Evolutionary conservation across 2,888 invertebrate species (phyloP), one percentile per base, ranked within the genome.

Genomic region (Ctenicera cuprea): DNA sequence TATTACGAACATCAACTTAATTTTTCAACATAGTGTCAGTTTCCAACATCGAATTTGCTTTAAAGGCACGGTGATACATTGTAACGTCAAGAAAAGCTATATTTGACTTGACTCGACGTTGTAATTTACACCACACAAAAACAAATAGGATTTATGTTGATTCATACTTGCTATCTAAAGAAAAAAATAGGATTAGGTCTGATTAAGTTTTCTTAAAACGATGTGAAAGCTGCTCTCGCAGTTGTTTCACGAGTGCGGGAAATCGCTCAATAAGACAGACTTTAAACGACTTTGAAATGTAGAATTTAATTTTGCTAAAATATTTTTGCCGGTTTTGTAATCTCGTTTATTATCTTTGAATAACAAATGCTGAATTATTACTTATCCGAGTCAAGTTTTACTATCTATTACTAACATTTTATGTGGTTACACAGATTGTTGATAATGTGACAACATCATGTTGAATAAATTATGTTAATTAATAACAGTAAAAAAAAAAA

Each of bases 51-150:
- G 22, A 33, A 57, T 57, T 57, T 30, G 57, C 30, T 18, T 37
- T 18, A 9, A n/a, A 37, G 3, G 37, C 18, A 59, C 38, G 30
- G 59, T 59, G 38, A 59, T 59, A 38, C 59, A 59, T 59, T 59
- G 18, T 4, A 59, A 59, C 18, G 59, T 37, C 59, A 59, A 9
- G 38, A 30, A 18, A 8, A 59, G 18, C 38, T 30, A 48, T 33
- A 52, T 59, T 59, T 59, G 59, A 59, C 59, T 59, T 38, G 11
- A 38, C 59, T 59, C 38, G 12, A 3, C n/a, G n/a, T n/a, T n/a
- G n/a, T n/a, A n/a, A n/a, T n/a, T n/a, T n/a, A n/a, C n/a, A n/a
- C n/a, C 18, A 54, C 20, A 30, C 7, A 3, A 54, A 54, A 54
- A 16, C 8, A 48, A 18, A 18, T 48, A 9, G 48, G 18, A 48